Evolutionary conservation across 1,140 invertebrate genomes (phyloP), one percentile per base, ranked within the genome.

Genomic region (Caenorhabditis briggsae): DNA sequence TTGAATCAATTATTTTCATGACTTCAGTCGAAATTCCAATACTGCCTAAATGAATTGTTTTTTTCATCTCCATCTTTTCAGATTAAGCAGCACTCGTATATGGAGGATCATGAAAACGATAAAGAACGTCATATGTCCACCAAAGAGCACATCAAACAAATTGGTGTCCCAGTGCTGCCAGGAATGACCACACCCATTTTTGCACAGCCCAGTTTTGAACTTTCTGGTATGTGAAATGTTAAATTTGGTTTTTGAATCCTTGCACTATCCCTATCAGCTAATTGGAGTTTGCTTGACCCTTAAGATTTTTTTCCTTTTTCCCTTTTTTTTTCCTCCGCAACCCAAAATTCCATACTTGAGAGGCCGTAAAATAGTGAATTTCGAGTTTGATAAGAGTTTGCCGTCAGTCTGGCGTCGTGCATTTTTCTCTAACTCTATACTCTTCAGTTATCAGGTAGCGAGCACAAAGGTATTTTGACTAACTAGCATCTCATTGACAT

Each of bases 81-180:
- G 70, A 78, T 78, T 0, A 78, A 78, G 2, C 70, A 78, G 12
- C 70, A 78, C 23, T 78, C 70, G 23, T 78, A 78, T 43, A 78
- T 78, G 43, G 70, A 78, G n/a, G 70, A 78, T 50, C 70, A 46
- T 12, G 33, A 33, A 33, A 50, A 78, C 50, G 70, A 78, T 18
- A 46, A 78, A 53, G 70, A 78, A 53, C 70, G 70, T 12, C 70
- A 78, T 14, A 78, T 78, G 12, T 78, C 70, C 46, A 50, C 70
- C 25, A 78, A 78, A 78, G 70, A 78, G n/a, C 70, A 78, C 46
- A 78, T 78, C 8, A 78, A 78, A 41, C 70, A 78, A 23, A 78
- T 78, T 11, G 70, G 70, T 50, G 70, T 78, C 5, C 70, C 70
- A 53, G 70, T 78, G 5, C 70, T 78, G 11, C 70, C 70, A 41